Conservation (phyloP, 2,888 invertebrate species). For the Miltochrista miniata region DNA sequence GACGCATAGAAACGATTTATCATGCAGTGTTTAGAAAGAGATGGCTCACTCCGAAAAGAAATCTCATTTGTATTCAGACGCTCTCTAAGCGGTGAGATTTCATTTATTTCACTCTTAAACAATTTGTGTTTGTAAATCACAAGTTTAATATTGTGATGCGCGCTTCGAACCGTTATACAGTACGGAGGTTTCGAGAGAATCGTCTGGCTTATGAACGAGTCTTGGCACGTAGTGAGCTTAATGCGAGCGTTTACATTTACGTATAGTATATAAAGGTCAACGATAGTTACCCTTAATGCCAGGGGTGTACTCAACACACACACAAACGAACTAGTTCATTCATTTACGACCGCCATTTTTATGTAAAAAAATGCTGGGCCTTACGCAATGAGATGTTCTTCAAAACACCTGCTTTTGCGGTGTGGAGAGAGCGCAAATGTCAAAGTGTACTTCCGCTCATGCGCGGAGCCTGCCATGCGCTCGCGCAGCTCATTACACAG, state of each 20-base stretch:
- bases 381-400: slow-evolving; percentile 48
- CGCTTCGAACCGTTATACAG: slow-evolving; percentile 52
- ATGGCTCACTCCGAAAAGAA: slow-evolving; percentile 74
- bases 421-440: slow-evolving; percentile 60
- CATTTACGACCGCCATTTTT: slow-evolving; percentile 58
- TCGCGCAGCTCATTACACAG: slow-evolving; percentile 35
- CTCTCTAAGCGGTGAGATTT: slow-evolving; percentile 53
- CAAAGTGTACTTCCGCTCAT: slow-evolving; percentile 66
- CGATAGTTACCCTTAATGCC: slow-evolving; percentile 49
- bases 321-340: slow-evolving; percentile 56
- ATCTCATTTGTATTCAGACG: slow-evolving; percentile 74
- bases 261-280: slow-evolving; percentile 52
- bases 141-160: slow-evolving; percentile 64
- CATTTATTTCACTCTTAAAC: slow-evolving; percentile 73
- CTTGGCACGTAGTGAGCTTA: slow-evolving; percentile 47
- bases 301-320: slow-evolving; percentile 48
- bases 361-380: slow-evolving; percentile 58
- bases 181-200: slow-evolving; percentile 66
- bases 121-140: slow-evolving; percentile 74
- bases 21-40: slow-evolving; percentile 69
- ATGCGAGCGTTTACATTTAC: slow-evolving; percentile 41
- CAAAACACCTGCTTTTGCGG: slow-evolving; percentile 62
- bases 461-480: slow-evolving; percentile 31
- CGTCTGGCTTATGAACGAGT: slow-evolving; percentile 59
- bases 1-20: slow-evolving; percentile 75